Evolutionary conservation across 1,140 invertebrate species (phyloP), one percentile per base, ranked within the genome.

Genomic region (Drosophila malerkotliana): DNA sequence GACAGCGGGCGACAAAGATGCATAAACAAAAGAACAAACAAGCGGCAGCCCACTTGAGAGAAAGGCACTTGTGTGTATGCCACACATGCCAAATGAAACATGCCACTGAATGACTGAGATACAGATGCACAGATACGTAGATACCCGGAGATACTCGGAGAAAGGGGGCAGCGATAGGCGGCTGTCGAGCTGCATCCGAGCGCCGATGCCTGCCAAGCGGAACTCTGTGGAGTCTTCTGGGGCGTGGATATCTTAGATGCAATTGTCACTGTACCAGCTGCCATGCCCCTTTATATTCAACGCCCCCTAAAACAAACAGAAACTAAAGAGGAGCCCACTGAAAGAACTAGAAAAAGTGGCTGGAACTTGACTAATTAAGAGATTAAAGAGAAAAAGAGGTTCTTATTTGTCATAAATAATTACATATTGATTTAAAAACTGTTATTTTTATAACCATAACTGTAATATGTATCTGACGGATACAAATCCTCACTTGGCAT

Each of bases 1-100:
- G 74, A 82, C 81, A 78, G 77, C 24, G 18, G 73, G 37, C 80
- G 81, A 79, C 78, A 81, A 79, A 87, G 83, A 87, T 78, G 82
- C 83, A 88, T 87, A 87, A 88, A 88, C 83, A 85, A 76, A 85
- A 85, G 66, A 79, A 79, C 76, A 85, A 83, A 72, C 53, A 74
- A 66, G 44, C 66, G 32, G 26, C 51, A 60, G 39, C 52, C 67
- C 72, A 75, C 72, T 75, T 75, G 72, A 81, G 55, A 63, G 71
- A 76, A 79, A 67, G 58, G 58, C 71, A 63, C 72, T 75, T 67
- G 59, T 56, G 59, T 28, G 52, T 62, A 18, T 59, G 66, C 67
- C 54, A 60, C 68, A 72, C 68, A 67, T 80, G 69, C 80, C 74
- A 83, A 68, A 84, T 84, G 80, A 84, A 84, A 79, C 80, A 84